A percentile compares a stretch with the other conserved stretches of the same genome.
Evolutionary conservation across 2,113 vertebrate species (phyloP).

Genomic region (Pelecanus crispus): DNA sequence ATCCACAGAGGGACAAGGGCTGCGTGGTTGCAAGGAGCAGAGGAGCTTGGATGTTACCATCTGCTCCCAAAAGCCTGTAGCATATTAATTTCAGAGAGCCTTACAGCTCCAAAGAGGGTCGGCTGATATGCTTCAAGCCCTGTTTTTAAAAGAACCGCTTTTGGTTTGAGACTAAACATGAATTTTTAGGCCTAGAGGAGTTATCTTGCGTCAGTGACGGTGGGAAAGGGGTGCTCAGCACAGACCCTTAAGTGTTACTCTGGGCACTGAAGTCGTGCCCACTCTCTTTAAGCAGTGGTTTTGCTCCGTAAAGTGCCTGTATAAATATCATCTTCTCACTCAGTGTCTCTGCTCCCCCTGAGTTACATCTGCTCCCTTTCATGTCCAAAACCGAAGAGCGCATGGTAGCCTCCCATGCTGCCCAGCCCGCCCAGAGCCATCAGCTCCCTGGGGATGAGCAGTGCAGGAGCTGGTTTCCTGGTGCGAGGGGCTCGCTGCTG

Average conservation of each 20-base stretch:
- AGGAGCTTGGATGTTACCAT: neutral
- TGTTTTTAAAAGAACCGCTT: neutral
- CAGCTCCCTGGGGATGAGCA: fast-evolving
- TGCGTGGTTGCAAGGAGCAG: fast-evolving
- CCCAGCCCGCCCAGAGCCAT: neutral
- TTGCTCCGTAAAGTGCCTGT: neutral
- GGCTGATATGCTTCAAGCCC: neutral
- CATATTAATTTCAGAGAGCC: neutral
- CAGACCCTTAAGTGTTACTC: neutral
- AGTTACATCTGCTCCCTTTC: neutral
- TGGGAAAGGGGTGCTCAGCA: neutral
- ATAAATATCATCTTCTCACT: neutral
- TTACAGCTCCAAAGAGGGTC: neutral
- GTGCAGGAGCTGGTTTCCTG: neutral
- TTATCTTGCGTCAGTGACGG: neutral
- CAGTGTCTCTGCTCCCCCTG: neutral
- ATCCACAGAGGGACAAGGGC: neutral
- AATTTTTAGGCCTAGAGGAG: neutral
- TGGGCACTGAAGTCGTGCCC: neutral
- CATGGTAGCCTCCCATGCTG: neutral
- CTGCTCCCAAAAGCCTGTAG: neutral
- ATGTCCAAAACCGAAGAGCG: neutral
- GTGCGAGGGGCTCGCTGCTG: fast-evolving
- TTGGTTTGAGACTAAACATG: neutral
- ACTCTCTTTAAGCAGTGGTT: neutral